Percentiles rank a stretch among this genome's conserved stretches.
Conservation (phyloP, 2,888 invertebrate genomes). For the Coelopa pilipes region DNA sequence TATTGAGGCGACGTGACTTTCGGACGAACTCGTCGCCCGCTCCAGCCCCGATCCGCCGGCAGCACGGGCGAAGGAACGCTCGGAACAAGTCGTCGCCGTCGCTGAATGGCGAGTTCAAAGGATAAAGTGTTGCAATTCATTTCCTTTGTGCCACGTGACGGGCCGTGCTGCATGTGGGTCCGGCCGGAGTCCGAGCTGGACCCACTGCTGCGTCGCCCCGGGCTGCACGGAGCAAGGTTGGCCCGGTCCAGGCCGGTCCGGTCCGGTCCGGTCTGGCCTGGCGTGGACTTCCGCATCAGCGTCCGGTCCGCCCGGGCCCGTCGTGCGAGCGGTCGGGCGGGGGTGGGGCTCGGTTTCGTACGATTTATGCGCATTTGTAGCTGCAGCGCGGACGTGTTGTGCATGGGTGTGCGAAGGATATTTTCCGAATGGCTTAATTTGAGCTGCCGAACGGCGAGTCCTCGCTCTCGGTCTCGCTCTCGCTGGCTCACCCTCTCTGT, state of each 20-base stretch:
- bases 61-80: background rate
- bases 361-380: too few relatives aligned
- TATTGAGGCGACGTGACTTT: conserved; percentile 30
- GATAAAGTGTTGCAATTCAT: conserved; percentile 30
- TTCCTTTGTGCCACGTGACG: conserved; percentile 8
- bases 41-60: too few relatives aligned
- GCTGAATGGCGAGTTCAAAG: conserved; percentile 14
- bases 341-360: too few relatives aligned
- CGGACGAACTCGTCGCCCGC: background rate
- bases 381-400: too few relatives aligned
- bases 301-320: too few relatives aligned
- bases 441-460: too few relatives aligned
- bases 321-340: too few relatives aligned
- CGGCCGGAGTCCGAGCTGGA: background rate
- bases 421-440: too few relatives aligned
- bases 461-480: too few relatives aligned
- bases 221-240: background rate
- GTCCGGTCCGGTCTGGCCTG: background rate
- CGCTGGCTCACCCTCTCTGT: too few relatives aligned
- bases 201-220: background rate
- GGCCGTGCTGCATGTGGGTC: conserved; percentile 16
- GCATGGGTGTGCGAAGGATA: too few relatives aligned
- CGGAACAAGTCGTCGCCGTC: conserved; percentile 4
- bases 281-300: too few relatives aligned
- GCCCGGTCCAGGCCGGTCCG: background rate